Percentiles rank a stretch among this genome's conserved stretches.
Evolutionary conservation across 2,113 vertebrate species (phyloP).

Genomic region (Euleptes europaea): DNA sequence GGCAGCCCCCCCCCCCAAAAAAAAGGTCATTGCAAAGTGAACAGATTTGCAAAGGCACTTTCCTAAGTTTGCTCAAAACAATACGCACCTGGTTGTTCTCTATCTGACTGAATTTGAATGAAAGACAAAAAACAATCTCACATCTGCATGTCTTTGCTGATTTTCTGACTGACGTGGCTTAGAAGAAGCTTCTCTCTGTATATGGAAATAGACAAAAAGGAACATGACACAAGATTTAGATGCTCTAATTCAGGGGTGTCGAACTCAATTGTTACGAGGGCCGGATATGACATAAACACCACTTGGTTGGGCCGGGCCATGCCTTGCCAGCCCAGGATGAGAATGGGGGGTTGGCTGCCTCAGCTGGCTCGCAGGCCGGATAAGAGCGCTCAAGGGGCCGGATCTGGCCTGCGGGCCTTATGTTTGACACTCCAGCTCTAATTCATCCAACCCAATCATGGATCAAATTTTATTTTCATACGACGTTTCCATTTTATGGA

Average conservation of each 20-base stretch:
- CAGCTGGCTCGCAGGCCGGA: no score
- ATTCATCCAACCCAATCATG: neutral
- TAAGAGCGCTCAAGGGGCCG: no score
- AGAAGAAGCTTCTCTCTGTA: conserved; percentile 41
- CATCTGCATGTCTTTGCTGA: conserved; percentile 47
- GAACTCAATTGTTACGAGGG: no score
- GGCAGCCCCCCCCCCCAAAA: neutral
- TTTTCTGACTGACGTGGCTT: conserved; percentile 52
- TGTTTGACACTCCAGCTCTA: no score
- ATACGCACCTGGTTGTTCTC: conserved; percentile 12
- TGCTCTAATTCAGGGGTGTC: neutral
- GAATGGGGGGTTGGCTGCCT: no score
- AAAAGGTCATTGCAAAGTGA: conserved; percentile 39
- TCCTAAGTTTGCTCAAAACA: conserved; percentile 53
- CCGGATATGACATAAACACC: no score
- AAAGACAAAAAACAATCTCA: conserved; percentile 49
- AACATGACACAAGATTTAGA: conserved; percentile 24
- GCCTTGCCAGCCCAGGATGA: no score
- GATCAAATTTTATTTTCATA: neutral
- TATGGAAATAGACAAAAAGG: conserved; percentile 55
- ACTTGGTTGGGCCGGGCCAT: no score
- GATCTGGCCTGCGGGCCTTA: no score
- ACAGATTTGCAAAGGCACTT: conserved; percentile 43
- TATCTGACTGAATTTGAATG: conserved; percentile 59
- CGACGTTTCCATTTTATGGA: neutral